Evolutionary conservation across 2,113 vertebrate species (phyloP).

Genomic region (Bos taurus): ARS-UCD2.0 NC_037343.1:20144001-20144500

Average conservation of each 20-base stretch:
- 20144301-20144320: neutral
- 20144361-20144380: constrained; percentile 60
- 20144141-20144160: neutral
- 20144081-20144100: constrained; percentile 61
- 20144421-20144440: constrained; percentile 82
- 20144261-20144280: constrained; percentile 48
- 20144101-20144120: constrained; percentile 51
- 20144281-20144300: constrained; percentile 42
- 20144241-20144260: constrained; percentile 43
- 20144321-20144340: constrained; percentile 43
- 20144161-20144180: constrained; percentile 29
- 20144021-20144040: neutral
- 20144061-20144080: neutral
- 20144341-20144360: constrained; percentile 69
- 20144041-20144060: neutral
- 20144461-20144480: constrained; percentile 82
- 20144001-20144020: neutral
- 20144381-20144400: constrained; percentile 78
- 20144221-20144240: constrained; percentile 41
- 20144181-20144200: constrained; percentile 47
- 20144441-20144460: constrained; percentile 84
- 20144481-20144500: constrained; percentile 83
- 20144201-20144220: constrained; percentile 37
- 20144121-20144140: constrained; percentile 40
- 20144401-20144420: constrained; percentile 81